Base-by-base conservation (phyloP, 2,888 invertebrate genomes). In the Junonia oenone region DNA sequence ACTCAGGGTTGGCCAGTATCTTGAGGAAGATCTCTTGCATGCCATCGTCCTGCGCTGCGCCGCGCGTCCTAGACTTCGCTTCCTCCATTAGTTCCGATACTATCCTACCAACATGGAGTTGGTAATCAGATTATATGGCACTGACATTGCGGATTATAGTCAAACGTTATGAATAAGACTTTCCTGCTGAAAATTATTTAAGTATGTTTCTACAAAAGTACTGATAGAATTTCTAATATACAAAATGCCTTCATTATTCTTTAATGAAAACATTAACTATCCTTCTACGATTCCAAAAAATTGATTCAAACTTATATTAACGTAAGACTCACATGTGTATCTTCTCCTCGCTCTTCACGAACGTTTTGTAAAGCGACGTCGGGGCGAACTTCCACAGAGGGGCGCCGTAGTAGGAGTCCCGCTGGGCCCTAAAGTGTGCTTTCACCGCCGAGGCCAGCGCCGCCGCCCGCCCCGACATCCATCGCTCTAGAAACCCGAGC, bases 361-460 rank as follows among this genome's bases (percentile, higher is more conserved):
- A 93, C 3, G 93, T 92, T 51, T 90, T 91, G 76, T 96, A 97
- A 0, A 95, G 91, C 46, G 91, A 83, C 0, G 96, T 96, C 0
- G 94, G 93, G 13, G 94, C 92, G 59, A 95, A 91, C 81, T 96
- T 96, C 96, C 96, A 97, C 52, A 95, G 78, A 0, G 96, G 96
- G 33, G 95, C 91, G 0, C 96, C 96, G 75, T 94, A 97, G 78
- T 94, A 95, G 0, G 96, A 95, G 73, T 97, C 96, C 54, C 96
- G 91, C 62, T 94, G 94, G 0, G 95, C 94, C 45, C 94, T 90
- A 75, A 96, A 96, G 69, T 96, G 93, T 37, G 94, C 91, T 71
- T 95, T 94, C 2, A 96, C 94, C 0, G 96, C 95, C n/a, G 92
- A 85, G 1, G 95, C 94, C 31, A 96, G 80, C 26, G 92, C 89